phyloP scores from a whole-genome alignment of 1,140 invertebrate genomes.

The Portunus trituberculatus region DNA sequence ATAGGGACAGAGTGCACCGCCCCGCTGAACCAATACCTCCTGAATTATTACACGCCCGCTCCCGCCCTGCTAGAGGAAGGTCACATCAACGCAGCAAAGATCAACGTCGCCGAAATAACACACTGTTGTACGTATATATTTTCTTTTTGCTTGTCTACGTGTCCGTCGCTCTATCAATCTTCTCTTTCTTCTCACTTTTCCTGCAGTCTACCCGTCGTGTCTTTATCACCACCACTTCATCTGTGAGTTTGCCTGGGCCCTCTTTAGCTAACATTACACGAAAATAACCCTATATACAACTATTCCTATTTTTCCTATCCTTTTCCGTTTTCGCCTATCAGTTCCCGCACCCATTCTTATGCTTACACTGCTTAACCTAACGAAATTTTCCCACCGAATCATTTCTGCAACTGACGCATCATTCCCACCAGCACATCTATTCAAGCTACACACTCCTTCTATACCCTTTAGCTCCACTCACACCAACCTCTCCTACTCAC shows the following conservation, averaged over 20 bases:
- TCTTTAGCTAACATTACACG: not conserved
- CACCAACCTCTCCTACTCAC: not conserved
- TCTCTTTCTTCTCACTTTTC: not conserved
- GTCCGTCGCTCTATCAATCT: not conserved
- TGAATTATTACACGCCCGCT: not conserved
- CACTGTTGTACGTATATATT: not conserved
- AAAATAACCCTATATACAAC: too few species aligned
- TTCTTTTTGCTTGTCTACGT: not conserved
- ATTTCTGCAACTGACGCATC: not conserved
- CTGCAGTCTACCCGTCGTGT: too few species aligned
- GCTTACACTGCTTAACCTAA: too few species aligned
- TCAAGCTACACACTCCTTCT: not conserved
- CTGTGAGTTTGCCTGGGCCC: not conserved
- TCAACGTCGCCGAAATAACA: not conserved
- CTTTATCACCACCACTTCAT: too few species aligned
- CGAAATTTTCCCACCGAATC: not conserved
- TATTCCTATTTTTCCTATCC: not conserved
- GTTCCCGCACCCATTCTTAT: not conserved
- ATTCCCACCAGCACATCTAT: not conserved
- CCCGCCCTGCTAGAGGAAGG: not conserved
- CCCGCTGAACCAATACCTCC: constrained; percentile 1
- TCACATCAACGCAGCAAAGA: not conserved
- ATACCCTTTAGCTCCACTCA: not conserved
- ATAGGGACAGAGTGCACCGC: not conserved
- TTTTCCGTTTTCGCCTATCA: not conserved